These are phyloP conservation scores for Papilio aristodemus DNA, from an alignment of 1,140 invertebrate species.

Conservation along the genomic window DNA sequence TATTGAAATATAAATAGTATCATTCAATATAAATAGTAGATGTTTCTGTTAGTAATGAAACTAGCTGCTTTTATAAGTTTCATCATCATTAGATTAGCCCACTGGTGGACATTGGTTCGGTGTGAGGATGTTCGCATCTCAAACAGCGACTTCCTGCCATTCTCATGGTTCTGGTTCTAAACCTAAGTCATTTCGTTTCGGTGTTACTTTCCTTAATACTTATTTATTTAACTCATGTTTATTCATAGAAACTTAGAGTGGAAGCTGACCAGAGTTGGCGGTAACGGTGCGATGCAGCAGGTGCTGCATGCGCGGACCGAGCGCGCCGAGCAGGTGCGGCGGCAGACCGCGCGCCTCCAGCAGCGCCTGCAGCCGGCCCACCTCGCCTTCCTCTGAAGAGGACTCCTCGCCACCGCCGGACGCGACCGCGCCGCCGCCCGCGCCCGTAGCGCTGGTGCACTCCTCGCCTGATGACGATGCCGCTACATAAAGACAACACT, in stretches of 20 bases:
- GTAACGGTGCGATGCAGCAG: conserved; percentile 96
- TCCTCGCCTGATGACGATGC: conserved; percentile 61
- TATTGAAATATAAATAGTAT: too few species aligned
- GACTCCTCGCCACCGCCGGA: conserved; percentile 79
- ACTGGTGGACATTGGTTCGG: too few species aligned
- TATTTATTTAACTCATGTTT: too few species aligned
- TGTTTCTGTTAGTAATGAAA: too few species aligned
- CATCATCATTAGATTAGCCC: too few species aligned
- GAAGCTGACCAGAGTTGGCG: conserved; percentile 85
- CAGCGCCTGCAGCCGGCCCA: conserved; percentile 92
- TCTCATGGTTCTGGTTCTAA: too few species aligned
- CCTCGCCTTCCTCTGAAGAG: conserved; percentile 91
- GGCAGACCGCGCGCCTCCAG: conserved; percentile 96
- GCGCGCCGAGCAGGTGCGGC: conserved; percentile 95
- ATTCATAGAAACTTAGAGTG: background rate
- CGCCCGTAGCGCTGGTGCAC: conserved; percentile 46
- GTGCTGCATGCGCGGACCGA: conserved; percentile 98
- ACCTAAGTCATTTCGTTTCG: too few species aligned
- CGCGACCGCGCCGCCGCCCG: conserved; percentile 39
- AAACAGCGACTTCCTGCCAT: too few species aligned
- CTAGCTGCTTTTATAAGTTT: too few species aligned
- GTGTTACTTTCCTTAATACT: too few species aligned
- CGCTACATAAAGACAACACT: conserved; percentile 20
- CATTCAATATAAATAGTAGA: too few species aligned
- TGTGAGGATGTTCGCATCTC: too few species aligned